These are phyloP conservation scores for Eudyptes chrysolophus DNA, from an alignment of 2,113 vertebrate genomes.

Conservation along the genomic window DNA sequence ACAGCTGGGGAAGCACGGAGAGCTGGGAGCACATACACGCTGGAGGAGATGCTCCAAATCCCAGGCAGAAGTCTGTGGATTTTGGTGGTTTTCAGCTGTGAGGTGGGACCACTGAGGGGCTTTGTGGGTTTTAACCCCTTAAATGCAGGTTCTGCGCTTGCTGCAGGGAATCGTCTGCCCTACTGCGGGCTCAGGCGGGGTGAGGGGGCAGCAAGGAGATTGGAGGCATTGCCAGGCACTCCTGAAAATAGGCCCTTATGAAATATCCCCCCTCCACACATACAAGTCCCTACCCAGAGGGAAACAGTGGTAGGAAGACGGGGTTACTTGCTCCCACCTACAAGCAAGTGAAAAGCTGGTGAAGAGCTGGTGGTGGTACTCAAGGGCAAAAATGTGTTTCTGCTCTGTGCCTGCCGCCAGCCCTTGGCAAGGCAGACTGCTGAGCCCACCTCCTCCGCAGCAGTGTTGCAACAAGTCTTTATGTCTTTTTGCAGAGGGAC, in stretches of 20 bases:
- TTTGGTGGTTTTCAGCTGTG: neutral
- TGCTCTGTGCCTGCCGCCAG: neutral
- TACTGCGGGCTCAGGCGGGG: accelerated
- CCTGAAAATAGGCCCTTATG: neutral
- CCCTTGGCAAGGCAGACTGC: neutral
- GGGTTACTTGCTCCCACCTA: neutral
- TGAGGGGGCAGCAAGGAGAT: accelerated
- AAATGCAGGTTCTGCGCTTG: neutral
- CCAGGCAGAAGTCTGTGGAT: neutral
- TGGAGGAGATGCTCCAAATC: neutral
- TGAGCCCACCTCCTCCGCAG: neutral
- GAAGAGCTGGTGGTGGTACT: neutral
- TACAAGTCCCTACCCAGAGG: neutral
- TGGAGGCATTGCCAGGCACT: neutral
- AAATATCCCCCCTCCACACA: neutral
- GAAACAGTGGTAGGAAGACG: neutral
- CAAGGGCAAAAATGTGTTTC: neutral
- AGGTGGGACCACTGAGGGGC: neutral
- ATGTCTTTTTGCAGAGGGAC: too few species aligned
- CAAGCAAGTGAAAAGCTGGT: neutral
- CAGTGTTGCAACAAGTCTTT: neutral
- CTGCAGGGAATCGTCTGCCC: neutral
- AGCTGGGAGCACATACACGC: accelerated
- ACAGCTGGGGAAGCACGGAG: neutral
- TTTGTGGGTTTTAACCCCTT: neutral